These are phyloP conservation scores for Drosophila nr. perissopoda DNA, from an alignment of 2,888 invertebrate genomes.

Conservation along the genomic window DNA sequence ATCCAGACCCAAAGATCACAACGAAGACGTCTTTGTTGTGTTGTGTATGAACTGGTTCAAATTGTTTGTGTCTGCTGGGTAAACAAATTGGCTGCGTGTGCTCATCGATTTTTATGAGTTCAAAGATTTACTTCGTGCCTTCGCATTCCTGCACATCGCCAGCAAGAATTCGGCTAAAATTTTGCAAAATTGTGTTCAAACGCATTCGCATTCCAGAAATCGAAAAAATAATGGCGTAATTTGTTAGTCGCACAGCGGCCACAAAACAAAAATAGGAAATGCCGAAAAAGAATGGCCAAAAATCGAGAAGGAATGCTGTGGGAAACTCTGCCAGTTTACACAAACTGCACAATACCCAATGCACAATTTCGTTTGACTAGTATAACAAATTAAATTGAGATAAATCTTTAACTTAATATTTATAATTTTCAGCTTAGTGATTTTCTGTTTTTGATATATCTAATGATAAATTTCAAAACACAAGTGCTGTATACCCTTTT, in stretches of 20 bases:
- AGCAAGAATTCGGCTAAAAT: constrained; percentile 47
- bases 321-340: background rate
- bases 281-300: constrained; percentile 8
- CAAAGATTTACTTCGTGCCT: constrained; percentile 75
- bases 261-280: constrained; percentile 21
- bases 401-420: background rate
- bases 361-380: background rate
- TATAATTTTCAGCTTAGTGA: background rate
- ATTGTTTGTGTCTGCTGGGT: constrained; percentile 59
- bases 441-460: background rate
- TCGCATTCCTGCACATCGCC: constrained; percentile 65
- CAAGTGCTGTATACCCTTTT: background rate
- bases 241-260: constrained; percentile 53
- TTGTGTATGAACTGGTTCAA: constrained; percentile 22
- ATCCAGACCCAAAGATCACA: constrained; percentile 50
- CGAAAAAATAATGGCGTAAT: constrained; percentile 72
- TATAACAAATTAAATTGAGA: background rate
- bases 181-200: constrained; percentile 48
- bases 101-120: constrained; percentile 81
- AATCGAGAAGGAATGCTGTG: constrained; percentile 17
- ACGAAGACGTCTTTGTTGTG: constrained; percentile 54
- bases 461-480: background rate
- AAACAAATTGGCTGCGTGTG: constrained; percentile 75
- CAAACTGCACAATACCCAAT: background rate
- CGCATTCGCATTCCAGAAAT: constrained; percentile 62